Evolutionary conservation across 2,797 vertebrate species (phyloP), one percentile per base, ranked within the genome.

Genomic region (Myioborus miniatus): DNA sequence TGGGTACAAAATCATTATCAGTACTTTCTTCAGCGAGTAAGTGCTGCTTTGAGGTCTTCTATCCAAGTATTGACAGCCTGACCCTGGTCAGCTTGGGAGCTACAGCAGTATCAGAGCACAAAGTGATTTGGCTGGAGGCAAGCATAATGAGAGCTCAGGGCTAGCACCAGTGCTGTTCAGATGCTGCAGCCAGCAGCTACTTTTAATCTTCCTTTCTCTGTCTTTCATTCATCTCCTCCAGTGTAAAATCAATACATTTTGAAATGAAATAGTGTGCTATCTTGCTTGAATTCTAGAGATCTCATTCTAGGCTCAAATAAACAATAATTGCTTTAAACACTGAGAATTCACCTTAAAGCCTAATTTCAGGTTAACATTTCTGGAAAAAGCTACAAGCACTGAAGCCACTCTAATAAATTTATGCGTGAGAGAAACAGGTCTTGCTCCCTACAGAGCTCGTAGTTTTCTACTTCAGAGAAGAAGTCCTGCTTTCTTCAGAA

Each of bases 111-210:
- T 94, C 95, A 96, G 70, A 97, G 95, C 93, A 93, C 74, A 96
- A 94, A 96, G 93, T 84, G 91, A 94, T 96, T 89, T 93, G 87
- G 96, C 96, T 96, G 93, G 83, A 97, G 94, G 96, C 94, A 85
- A 95, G 88, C 91, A 83, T 84, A 94, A 95, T 60, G 87, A 95
- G 90, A 95, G 93, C 96, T 95, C 76, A 96, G 85, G 91, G 95
- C 85, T 92, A 94, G 88, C 89, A 84, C 83, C 85, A 91, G 79
- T 23, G 79, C 90, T 2, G 11, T 50, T 88, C 93, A 93, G 91
- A 94, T 90, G 88, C 87, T 91, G 93, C 80, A 94, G 83, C 87
- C 77, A 94, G 91, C 80, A 81, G 91, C 87, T 94, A 83, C 91
- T 91, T 91, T 84, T 95, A 95, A 97, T 96, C 87, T 94, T 91